Percentiles rank a stretch among this genome's conserved stretches.
Evolutionary conservation across 2,888 invertebrate species (phyloP).

Genomic region (Mythimna albipuncta): DNA sequence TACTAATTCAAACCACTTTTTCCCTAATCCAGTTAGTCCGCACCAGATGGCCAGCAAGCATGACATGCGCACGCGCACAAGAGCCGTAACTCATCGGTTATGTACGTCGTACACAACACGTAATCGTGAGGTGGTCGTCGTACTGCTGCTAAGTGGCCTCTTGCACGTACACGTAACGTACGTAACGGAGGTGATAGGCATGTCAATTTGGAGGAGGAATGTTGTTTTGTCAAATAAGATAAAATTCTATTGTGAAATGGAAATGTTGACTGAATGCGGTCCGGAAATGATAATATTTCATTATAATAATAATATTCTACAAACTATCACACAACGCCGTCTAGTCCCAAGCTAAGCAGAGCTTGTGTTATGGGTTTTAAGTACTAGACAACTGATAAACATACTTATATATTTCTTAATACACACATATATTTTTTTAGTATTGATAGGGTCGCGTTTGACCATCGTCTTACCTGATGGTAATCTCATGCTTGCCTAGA

Average conservation of each 20-base stretch:
- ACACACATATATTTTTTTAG: too few relatives aligned
- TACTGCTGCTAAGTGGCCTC: conserved; percentile 23
- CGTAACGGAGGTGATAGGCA: conserved; percentile 14
- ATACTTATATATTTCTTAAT: too few relatives aligned
- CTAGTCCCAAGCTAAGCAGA: too few relatives aligned
- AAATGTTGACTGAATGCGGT: not conserved
- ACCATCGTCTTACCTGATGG: too few relatives aligned
- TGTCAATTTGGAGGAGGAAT: conserved; percentile 11
- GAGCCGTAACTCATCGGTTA: conserved; percentile 50
- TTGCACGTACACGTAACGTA: conserved; percentile 23
- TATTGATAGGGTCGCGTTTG: too few relatives aligned
- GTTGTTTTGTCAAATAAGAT: conserved; percentile 7
- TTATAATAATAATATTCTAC: too few relatives aligned
- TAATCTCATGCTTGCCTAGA: too few relatives aligned
- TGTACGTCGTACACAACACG: conserved; percentile 39
- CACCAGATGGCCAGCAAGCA: conserved; percentile 32
- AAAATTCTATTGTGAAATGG: not conserved
- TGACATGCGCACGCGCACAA: conserved; percentile 34
- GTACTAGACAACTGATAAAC: too few relatives aligned
- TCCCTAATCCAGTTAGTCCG: conserved; percentile 29
- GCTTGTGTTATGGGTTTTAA: too few relatives aligned
- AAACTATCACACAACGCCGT: too few relatives aligned
- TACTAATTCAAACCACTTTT: conserved; percentile 12
- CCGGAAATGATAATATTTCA: too few relatives aligned
- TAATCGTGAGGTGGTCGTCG: conserved; percentile 34